Conservation (phyloP, 1,140 invertebrate species). For the Drosophila nannoptera region DNA sequence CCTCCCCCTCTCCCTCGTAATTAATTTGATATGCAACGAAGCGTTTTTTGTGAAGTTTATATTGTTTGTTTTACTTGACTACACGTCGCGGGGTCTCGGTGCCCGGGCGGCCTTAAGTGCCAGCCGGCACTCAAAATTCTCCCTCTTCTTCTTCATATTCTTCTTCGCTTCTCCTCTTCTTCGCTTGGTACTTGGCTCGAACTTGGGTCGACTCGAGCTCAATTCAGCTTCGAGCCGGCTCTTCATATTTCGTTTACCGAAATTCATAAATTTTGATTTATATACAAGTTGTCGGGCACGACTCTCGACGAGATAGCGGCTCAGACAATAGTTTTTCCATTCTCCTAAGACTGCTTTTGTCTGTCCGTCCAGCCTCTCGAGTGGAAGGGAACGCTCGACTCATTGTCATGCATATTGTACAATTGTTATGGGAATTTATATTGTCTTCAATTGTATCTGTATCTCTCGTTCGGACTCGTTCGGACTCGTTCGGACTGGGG, state of each 20-base stretch:
- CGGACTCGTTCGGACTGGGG: conserved; percentile 51
- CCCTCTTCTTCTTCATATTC: neutral
- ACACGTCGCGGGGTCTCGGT: conserved; percentile 50
- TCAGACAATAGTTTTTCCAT: conserved; percentile 68
- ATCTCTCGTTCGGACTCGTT: conserved; percentile 57
- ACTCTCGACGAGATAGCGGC: conserved; percentile 23
- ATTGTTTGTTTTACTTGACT: conserved; percentile 74
- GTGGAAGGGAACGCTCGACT: conserved; percentile 49
- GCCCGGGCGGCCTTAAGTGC: conserved; percentile 56
- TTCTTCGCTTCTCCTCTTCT: conserved; percentile 6
- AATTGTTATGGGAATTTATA: conserved; percentile 66
- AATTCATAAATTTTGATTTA: conserved; percentile 72
- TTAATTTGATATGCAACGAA: conserved; percentile 77
- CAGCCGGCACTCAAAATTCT: conserved; percentile 47
- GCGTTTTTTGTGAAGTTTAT: conserved; percentile 73
- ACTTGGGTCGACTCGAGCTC: neutral
- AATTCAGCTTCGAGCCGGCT: conserved; percentile 4
- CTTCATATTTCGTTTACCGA: conserved; percentile 44
- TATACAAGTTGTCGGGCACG: conserved; percentile 52
- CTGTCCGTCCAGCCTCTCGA: conserved; percentile 45
- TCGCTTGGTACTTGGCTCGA: neutral
- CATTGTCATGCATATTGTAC: conserved; percentile 76
- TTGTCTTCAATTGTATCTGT: neutral
- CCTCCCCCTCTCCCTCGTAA: conserved; percentile 31
- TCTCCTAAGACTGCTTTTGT: conserved; percentile 43